Conservation (phyloP, 2,113 vertebrate genomes). For the Hemicordylus capensis region DNA sequence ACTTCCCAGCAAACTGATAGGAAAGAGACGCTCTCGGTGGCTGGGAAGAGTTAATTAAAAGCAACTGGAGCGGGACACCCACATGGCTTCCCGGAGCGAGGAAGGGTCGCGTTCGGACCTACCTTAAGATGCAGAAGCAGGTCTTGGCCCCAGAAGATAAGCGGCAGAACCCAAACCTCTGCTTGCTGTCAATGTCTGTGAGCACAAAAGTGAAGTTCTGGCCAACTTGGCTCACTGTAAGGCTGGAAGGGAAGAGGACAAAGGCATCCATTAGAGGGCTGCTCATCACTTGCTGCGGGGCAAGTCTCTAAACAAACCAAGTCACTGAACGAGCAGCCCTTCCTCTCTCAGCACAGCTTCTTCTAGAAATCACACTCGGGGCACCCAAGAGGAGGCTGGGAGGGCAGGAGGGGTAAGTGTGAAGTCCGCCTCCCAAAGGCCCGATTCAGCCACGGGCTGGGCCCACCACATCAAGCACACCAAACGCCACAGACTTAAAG, state of each 20-base stretch:
- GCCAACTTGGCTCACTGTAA: slow-evolving; percentile 88
- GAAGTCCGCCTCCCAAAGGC: not conserved
- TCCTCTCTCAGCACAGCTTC: slow-evolving; percentile 61
- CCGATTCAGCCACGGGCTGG: not conserved
- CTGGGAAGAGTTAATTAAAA: slow-evolving; percentile 72
- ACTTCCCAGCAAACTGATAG: slow-evolving; percentile 71
- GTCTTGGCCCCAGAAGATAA: slow-evolving; percentile 94
- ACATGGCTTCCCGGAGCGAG: slow-evolving; percentile 46
- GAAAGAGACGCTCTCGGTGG: slow-evolving; percentile 61
- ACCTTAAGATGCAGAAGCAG: slow-evolving; percentile 91
- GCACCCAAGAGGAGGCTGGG: slow-evolving; percentile 32
- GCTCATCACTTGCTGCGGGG: slow-evolving; percentile 51
- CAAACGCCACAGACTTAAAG: not conserved
- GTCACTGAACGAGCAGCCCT: slow-evolving; percentile 71
- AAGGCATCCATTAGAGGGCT: slow-evolving; percentile 59
- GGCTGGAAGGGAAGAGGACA: slow-evolving; percentile 76
- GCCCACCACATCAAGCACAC: not conserved
- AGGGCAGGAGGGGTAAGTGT: not conserved
- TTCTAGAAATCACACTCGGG: slow-evolving; percentile 52
- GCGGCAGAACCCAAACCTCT: slow-evolving; percentile 97
- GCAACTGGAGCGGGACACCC: slow-evolving; percentile 43
- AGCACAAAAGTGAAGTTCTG: slow-evolving; percentile 99
- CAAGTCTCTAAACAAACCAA: slow-evolving; percentile 58
- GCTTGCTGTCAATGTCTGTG: slow-evolving; percentile 98
- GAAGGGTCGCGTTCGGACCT: slow-evolving; percentile 60